Evolutionary conservation across 1,140 invertebrate species (phyloP).

Genomic region (Aphelinus certus): DNA sequence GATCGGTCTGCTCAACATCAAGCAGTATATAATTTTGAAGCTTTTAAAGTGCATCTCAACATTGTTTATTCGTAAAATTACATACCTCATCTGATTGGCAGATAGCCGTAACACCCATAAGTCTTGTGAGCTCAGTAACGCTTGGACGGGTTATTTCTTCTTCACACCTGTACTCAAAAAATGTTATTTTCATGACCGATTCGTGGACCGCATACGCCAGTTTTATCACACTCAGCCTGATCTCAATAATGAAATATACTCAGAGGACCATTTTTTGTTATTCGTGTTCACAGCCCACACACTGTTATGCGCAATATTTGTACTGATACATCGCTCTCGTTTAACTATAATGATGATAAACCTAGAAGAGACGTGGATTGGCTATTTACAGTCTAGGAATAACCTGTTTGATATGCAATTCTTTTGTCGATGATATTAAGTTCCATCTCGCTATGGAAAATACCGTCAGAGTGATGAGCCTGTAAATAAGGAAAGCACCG

Average conservation of each 20-base stretch:
- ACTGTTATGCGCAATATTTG: too few relatives aligned
- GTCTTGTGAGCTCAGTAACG: not conserved
- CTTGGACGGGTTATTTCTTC: not conserved
- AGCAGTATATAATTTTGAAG: too few relatives aligned
- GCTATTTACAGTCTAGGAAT: conserved; percentile 21
- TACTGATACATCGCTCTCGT: too few relatives aligned
- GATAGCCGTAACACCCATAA: conserved; percentile 6
- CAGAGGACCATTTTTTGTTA: conserved; percentile 47
- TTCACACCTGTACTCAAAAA: not conserved
- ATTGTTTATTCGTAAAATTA: conserved; percentile 4
- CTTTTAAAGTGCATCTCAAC: too few relatives aligned
- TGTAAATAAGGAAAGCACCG: not conserved
- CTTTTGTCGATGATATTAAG: conserved; percentile 19
- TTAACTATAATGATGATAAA: conserved; percentile 51
- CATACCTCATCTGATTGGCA: not conserved
- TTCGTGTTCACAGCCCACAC: conserved; percentile 13
- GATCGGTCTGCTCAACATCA: too few relatives aligned
- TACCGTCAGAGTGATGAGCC: not conserved
- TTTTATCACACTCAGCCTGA: conserved; percentile 54
- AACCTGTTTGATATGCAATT: conserved; percentile 11
- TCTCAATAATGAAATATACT: conserved; percentile 56
- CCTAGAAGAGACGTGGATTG: conserved; percentile 5
- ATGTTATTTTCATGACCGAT: conserved; percentile 16
- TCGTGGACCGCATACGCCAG: conserved; percentile 36
- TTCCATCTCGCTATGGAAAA: conserved; percentile 33